These are phyloP conservation scores for silkworm (Bombyx mori) DNA, from an alignment of 1,140 invertebrate species.

Conservation along the genomic window DNA sequence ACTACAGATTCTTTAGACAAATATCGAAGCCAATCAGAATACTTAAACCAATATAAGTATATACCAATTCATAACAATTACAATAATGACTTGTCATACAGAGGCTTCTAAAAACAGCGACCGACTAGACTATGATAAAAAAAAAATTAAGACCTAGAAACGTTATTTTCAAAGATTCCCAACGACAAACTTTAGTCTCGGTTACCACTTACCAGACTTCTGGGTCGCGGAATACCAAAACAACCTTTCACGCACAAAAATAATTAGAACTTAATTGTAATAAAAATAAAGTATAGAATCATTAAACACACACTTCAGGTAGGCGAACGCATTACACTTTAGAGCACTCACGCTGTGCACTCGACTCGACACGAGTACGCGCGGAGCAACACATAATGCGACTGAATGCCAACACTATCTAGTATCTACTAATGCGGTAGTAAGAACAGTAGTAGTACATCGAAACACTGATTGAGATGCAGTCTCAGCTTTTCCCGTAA, in stretches of 20 bases:
- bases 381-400: conserved; percentile 52
- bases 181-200: too few relatives aligned
- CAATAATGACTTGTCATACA: too few relatives aligned
- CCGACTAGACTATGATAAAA: too few relatives aligned
- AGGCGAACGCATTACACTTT: conserved; percentile 2
- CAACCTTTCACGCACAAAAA: conserved; percentile 2
- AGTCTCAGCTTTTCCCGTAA: neutral
- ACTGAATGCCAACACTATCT: conserved; percentile 11
- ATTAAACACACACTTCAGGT: conserved; percentile 4
- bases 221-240: too few relatives aligned
- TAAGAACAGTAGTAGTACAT: neutral
- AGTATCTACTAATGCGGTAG: neutral
- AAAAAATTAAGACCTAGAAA: too few relatives aligned
- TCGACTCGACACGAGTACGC: conserved; percentile 45
- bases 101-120: too few relatives aligned
- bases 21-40: too few relatives aligned
- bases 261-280: conserved; percentile 9
- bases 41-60: too few relatives aligned
- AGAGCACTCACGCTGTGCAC: conserved; percentile 39
- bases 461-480: neutral
- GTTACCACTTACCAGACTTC: too few relatives aligned
- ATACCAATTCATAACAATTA: too few relatives aligned
- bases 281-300: neutral
- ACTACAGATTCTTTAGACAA: too few relatives aligned
- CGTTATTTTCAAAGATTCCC: too few relatives aligned